phyloP scores from a whole-genome alignment of 2,113 vertebrate species.

The Nycticryphes semicollaris region DNA sequence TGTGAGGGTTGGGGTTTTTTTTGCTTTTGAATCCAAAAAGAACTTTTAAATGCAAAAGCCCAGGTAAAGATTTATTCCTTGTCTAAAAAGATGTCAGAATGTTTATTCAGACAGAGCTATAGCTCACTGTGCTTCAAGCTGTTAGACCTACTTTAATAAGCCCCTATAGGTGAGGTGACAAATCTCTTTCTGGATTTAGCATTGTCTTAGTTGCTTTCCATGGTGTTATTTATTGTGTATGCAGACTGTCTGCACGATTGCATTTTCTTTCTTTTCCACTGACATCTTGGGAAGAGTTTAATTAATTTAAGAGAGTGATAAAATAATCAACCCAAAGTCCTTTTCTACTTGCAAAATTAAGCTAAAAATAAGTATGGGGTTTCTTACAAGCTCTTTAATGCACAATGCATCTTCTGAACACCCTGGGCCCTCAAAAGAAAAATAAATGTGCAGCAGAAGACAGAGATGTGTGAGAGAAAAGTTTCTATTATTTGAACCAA shows the following conservation, averaged over 20 bases:
- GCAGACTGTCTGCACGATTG: neutral
- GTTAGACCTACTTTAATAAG: neutral
- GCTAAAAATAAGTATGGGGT: neutral
- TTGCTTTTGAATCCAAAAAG: neutral
- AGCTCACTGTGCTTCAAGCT: neutral
- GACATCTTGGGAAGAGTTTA: neutral
- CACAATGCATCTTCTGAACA: neutral
- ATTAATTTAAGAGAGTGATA: neutral
- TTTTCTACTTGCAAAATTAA: conserved; percentile 5
- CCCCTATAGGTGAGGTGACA: neutral
- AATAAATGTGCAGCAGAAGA: neutral
- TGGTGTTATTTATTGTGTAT: neutral
- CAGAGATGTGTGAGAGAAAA: neutral
- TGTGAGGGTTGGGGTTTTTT: neutral
- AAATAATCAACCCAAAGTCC: neutral
- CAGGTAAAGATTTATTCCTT: neutral
- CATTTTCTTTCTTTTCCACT: neutral
- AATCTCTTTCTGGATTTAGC: neutral
- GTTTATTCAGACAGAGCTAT: neutral
- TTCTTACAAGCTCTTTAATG: neutral
- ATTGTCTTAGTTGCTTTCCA: neutral
- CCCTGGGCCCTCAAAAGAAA: neutral
- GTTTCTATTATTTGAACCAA: neutral
- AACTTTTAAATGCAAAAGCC: neutral
- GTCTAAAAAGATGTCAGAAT: neutral